These are phyloP conservation scores for Microplitis demolitor DNA, from an alignment of 1,140 invertebrate species.

Conservation along the genomic window DNA sequence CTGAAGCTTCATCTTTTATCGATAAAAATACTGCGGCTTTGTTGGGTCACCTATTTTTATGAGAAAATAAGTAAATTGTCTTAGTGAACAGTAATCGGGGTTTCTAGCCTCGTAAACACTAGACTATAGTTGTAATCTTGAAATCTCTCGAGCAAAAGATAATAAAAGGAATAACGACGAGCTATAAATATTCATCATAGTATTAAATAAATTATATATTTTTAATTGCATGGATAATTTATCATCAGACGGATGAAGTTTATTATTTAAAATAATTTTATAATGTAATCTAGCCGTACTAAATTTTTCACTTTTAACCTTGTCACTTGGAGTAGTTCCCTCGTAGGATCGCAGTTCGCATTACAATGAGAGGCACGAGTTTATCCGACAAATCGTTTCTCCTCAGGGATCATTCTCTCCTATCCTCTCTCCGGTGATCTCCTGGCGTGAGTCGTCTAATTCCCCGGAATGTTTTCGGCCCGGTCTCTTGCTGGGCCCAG, in stretches of 20 bases:
- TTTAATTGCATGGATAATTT: too few relatives aligned
- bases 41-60: conserved; percentile 1
- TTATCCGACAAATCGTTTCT: conserved; percentile 50
- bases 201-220: too few relatives aligned
- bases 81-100: conserved; percentile 45
- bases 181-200: too few relatives aligned
- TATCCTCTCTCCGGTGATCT: conserved; percentile 33
- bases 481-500: conserved; percentile 52
- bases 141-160: conserved; percentile 33
- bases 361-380: conserved; percentile 45
- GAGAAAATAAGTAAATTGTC: conserved; percentile 3
- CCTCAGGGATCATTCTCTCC: conserved; percentile 26
- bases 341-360: conserved; percentile 42
- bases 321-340: neutral
- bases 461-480: conserved; percentile 52
- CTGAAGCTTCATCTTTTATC: neutral
- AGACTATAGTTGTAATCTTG: conserved; percentile 43
- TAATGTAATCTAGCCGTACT: neutral
- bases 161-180: neutral
- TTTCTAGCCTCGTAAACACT: conserved; percentile 50
- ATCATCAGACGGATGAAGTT: too few relatives aligned
- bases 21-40: conserved; percentile 9
- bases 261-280: too few relatives aligned
- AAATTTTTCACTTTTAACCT: neutral
- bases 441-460: conserved; percentile 50